A percentile compares a stretch with the other conserved stretches of the same genome.
phyloP scores from a whole-genome alignment of 2,113 vertebrate genomes.

The Cairina moschata region DNA sequence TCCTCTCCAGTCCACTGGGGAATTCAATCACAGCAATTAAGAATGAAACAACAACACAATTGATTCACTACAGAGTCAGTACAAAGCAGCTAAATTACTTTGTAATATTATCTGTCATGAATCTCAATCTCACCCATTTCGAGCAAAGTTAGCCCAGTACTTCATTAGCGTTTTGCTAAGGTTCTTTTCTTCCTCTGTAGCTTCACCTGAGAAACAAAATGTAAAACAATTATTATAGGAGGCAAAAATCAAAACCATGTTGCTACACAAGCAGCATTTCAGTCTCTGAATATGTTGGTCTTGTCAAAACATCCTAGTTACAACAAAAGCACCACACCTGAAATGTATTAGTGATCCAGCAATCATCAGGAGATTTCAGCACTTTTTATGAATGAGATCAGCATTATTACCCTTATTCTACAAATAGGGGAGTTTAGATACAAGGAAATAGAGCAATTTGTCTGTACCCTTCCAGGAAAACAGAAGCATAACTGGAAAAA shows the following conservation, averaged over 20 bases:
- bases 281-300: neutral
- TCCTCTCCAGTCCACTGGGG: neutral
- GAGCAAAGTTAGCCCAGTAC: constrained; percentile 87
- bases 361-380: neutral
- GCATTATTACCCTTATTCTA: neutral
- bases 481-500: neutral
- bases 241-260: neutral
- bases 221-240: neutral
- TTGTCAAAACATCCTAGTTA: neutral
- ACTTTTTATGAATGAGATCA: neutral
- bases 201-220: constrained; percentile 67
- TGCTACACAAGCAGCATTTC: neutral
- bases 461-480: neutral
- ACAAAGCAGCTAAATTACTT: neutral
- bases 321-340: neutral
- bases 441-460: neutral
- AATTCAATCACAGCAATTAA: neutral
- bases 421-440: neutral
- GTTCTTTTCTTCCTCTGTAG: constrained; percentile 79
- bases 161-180: constrained; percentile 85
- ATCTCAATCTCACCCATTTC: constrained; percentile 78
- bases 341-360: neutral
- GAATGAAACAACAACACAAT: neutral
- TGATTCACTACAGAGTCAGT: neutral
- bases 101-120: neutral